Evolutionary conservation across 2,888 invertebrate genomes (phyloP).

Genomic region (Torymus auratus): DNA sequence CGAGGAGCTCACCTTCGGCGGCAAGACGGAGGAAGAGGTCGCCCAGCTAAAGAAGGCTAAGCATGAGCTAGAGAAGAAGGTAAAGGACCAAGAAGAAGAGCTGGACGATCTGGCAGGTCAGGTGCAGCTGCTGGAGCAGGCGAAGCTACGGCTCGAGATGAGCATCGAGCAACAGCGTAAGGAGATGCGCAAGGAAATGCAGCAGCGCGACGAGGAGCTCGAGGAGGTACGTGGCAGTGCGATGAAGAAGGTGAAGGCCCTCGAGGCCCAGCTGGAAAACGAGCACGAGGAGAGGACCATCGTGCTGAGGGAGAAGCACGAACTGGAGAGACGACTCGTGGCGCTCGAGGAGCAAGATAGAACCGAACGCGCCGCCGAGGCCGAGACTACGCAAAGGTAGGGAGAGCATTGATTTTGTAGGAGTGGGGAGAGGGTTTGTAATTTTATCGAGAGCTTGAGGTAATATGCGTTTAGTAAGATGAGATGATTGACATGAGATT

Average conservation of each 20-base stretch:
- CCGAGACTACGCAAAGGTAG: slow-evolving; percentile 73
- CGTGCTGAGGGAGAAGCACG: slow-evolving; percentile 92
- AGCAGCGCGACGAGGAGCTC: slow-evolving; percentile 94
- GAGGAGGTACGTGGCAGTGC: slow-evolving; percentile 94
- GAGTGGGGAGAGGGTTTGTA: too few species aligned
- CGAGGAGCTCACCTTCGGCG: slow-evolving; percentile 88
- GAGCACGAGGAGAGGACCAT: slow-evolving; percentile 95
- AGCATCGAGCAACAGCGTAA: slow-evolving; percentile 93
- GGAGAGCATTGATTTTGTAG: background rate
- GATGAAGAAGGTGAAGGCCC: slow-evolving; percentile 93
- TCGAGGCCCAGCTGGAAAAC: slow-evolving; percentile 94
- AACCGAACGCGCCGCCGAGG: slow-evolving; percentile 85
- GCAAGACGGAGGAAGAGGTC: slow-evolving; percentile 91
- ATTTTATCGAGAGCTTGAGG: too few species aligned
- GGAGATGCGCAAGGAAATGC: slow-evolving; percentile 91
- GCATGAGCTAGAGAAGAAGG: slow-evolving; percentile 90
- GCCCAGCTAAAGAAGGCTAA: slow-evolving; percentile 89
- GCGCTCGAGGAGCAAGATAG: slow-evolving; percentile 88
- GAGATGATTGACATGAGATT: too few species aligned
- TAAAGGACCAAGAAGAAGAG: slow-evolving; percentile 95
- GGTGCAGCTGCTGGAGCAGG: slow-evolving; percentile 92
- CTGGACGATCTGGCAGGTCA: slow-evolving; percentile 96
- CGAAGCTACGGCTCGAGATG: slow-evolving; percentile 96
- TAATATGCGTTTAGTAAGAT: too few species aligned
- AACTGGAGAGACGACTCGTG: slow-evolving; percentile 90